phyloP scores from a whole-genome alignment of 2,113 vertebrate species.

The Oreochromis aureus region DNA sequence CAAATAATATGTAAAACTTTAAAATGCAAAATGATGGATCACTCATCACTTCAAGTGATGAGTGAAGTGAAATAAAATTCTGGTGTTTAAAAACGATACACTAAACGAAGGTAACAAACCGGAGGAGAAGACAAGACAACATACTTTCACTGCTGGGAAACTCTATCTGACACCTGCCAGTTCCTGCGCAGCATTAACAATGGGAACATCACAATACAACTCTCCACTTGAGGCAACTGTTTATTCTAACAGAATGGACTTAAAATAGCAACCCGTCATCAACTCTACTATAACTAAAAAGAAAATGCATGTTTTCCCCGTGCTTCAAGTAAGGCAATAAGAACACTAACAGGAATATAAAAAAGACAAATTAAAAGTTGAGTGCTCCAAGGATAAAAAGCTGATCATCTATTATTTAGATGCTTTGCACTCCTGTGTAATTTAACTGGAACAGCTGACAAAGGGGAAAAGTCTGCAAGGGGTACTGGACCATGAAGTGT shows the following conservation, averaged over 20 bases:
- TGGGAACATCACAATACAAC: neutral
- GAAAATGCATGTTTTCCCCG: neutral
- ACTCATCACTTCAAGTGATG: too few species aligned
- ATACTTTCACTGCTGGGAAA: slow-evolving; percentile 36
- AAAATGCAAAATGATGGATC: neutral
- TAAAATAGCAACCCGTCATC: neutral
- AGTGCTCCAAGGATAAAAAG: slow-evolving; percentile 17
- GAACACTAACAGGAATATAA: neutral
- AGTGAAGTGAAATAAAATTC: neutral
- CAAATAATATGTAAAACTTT: neutral
- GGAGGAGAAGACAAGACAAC: neutral
- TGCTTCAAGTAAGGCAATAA: neutral
- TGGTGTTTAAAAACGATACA: neutral
- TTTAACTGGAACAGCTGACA: slow-evolving; percentile 62
- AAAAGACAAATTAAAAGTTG: slow-evolving; percentile 18
- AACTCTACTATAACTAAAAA: neutral
- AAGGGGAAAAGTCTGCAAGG: slow-evolving; percentile 24
- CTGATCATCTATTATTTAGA: slow-evolving; percentile 66
- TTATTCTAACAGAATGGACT: neutral
- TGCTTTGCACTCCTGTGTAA: slow-evolving; percentile 18
- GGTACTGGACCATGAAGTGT: slow-evolving; percentile 16
- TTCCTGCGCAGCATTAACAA: slow-evolving; percentile 7
- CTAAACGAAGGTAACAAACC: neutral
- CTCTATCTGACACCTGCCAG: neutral
- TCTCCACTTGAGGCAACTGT: neutral